phyloP scores from a whole-genome alignment of 2,797 vertebrate species.

The Anguilla megastoma region DNA sequence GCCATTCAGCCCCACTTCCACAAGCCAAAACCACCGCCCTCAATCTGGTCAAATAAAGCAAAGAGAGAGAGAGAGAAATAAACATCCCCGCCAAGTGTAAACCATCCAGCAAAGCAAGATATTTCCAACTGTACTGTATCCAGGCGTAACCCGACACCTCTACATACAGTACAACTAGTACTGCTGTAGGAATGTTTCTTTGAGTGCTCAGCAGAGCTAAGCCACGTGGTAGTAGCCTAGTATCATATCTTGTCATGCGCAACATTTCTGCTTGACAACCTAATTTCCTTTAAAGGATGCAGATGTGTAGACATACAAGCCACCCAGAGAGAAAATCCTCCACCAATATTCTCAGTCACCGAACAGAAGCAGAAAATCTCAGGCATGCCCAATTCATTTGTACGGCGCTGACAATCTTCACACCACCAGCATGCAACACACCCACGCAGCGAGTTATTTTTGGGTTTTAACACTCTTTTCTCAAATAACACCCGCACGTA shows the following conservation, averaged over 20 bases:
- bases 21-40: neutral
- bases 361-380: neutral
- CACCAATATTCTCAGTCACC: neutral
- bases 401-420: slow-evolving; percentile 20
- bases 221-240: no score
- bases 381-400: neutral
- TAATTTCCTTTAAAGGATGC: neutral
- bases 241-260: no score
- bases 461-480: neutral
- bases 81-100: slow-evolving; percentile 11
- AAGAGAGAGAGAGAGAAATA: slow-evolving; percentile 25
- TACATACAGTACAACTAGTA: neutral
- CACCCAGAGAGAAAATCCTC: slow-evolving; percentile 5
- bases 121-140: neutral
- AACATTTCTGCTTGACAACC: neutral
- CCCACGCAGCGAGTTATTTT: slow-evolving; percentile 18
- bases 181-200: neutral
- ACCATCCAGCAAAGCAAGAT: slow-evolving; percentile 28
- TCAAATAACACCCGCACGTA: neutral
- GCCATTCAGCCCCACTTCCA: neutral
- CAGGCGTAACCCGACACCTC: neutral
- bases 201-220: neutral
- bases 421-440: neutral
- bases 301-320: neutral
- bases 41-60: neutral